Evolutionary conservation across 2,888 invertebrate genomes (phyloP).

Genomic region (Aquatica leii): DNA sequence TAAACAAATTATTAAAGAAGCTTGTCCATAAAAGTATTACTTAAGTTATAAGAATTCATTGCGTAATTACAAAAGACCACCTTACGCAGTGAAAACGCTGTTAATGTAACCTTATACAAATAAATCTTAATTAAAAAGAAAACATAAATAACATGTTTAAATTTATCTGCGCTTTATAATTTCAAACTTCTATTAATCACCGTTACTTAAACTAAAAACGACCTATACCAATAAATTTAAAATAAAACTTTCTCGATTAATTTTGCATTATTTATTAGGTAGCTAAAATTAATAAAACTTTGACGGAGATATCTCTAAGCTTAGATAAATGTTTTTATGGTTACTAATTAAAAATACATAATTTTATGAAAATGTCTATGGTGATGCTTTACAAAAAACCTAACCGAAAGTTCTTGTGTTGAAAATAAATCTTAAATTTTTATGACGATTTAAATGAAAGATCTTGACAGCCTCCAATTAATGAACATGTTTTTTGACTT

Average conservation of each 20-base stretch:
- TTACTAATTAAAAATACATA: too few species aligned
- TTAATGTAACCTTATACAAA: neutral
- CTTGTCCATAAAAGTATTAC: too few species aligned
- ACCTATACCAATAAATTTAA: neutral
- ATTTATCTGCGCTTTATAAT: slow-evolving; percentile 5
- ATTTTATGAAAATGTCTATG: too few species aligned
- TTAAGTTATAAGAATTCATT: too few species aligned
- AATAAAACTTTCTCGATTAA: slow-evolving; percentile 7
- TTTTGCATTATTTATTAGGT: slow-evolving; percentile 6
- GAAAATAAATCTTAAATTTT: slow-evolving; percentile 1
- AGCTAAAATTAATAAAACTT: slow-evolving; percentile 4
- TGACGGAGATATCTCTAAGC: neutral
- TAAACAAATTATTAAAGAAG: too few species aligned
- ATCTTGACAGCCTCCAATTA: slow-evolving; percentile 4
- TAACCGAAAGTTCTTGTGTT: neutral
- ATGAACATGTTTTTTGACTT: slow-evolving; percentile 2
- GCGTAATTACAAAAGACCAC: too few species aligned
- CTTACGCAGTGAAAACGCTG: too few species aligned
- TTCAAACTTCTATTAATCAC: slow-evolving; percentile 5
- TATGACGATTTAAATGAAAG: neutral
- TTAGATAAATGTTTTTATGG: too few species aligned
- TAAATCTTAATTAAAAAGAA: slow-evolving; percentile 6
- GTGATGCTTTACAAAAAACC: too few species aligned
- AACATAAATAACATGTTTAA: neutral
- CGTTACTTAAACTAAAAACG: slow-evolving; percentile 8